These are phyloP conservation scores for Gobionotothen gibberifrons DNA, from an alignment of 2,797 vertebrate species.

Conservation along the genomic window DNA sequence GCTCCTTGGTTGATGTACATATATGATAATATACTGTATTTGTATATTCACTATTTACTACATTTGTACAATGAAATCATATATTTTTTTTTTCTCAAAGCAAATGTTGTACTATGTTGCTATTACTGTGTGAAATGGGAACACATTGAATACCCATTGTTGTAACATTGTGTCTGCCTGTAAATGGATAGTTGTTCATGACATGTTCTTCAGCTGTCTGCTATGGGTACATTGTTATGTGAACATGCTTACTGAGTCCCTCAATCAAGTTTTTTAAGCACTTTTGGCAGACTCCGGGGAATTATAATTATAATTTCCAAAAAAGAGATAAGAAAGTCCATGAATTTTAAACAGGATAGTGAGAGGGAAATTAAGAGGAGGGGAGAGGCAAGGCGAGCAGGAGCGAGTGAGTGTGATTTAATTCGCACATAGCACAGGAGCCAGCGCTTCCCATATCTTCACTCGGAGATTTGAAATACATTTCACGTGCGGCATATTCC, in stretches of 20 bases:
- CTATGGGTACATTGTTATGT: constrained; percentile 52
- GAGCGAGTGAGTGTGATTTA: constrained; percentile 69
- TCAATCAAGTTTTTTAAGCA: constrained; percentile 73
- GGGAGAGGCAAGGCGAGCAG: constrained; percentile 39
- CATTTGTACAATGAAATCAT: neutral
- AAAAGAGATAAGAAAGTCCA: constrained; percentile 84
- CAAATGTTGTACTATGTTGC: neutral
- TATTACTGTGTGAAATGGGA: constrained; percentile 3
- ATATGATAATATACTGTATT: neutral
- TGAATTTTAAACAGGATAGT: constrained; percentile 85
- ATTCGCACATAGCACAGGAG: constrained; percentile 47
- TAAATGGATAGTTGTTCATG: constrained; percentile 43
- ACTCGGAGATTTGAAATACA: constrained; percentile 80
- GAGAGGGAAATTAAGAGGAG: constrained; percentile 77
- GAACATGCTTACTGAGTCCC: constrained; percentile 62
- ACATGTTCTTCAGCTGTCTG: constrained; percentile 46
- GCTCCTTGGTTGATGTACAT: neutral
- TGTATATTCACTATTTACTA: no score
- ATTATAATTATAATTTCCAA: constrained; percentile 80
- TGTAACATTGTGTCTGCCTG: constrained; percentile 43
- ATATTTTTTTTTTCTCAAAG: constrained; percentile 14
- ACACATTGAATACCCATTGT: constrained; percentile 23
- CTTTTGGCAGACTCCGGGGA: constrained; percentile 73
- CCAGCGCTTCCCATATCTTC: constrained; percentile 68
- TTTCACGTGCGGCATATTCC: constrained; percentile 79